These are phyloP conservation scores for Forbesichthys papilliferus DNA, from an alignment of 2,113 vertebrate genomes.

Conservation along the genomic window DNA sequence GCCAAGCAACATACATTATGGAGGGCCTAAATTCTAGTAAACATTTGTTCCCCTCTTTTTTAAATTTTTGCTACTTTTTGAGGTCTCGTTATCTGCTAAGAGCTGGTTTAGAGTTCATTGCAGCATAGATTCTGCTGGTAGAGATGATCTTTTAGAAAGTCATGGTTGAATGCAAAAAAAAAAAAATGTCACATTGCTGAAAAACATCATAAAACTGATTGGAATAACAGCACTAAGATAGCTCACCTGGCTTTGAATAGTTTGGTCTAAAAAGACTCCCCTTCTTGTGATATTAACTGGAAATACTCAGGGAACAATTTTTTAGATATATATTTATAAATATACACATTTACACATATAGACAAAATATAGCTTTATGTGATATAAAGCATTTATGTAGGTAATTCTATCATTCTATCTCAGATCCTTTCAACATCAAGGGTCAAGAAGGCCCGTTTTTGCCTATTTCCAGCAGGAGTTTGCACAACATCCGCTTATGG, in stretches of 20 bases:
- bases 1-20: slow-evolving; percentile 67
- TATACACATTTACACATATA: slow-evolving; percentile 85
- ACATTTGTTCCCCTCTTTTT: slow-evolving; percentile 4
- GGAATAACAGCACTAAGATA: slow-evolving; percentile 43
- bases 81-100: slow-evolving; percentile 55
- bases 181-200: slow-evolving; percentile 9
- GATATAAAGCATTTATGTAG: slow-evolving; percentile 71
- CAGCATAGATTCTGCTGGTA: slow-evolving; percentile 69
- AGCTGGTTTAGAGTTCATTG: slow-evolving; percentile 64
- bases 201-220: slow-evolving; percentile 42
- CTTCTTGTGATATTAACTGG: slow-evolving; percentile 44
- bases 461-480: slow-evolving; percentile 50
- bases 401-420: slow-evolving; percentile 43
- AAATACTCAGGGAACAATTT: slow-evolving; percentile 68
- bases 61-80: slow-evolving; percentile 34
- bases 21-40: slow-evolving; percentile 50
- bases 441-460: slow-evolving; percentile 34
- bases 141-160: slow-evolving; percentile 20
- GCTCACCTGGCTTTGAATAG: slow-evolving; percentile 43
- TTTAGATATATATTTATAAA: slow-evolving; percentile 78
- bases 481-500: slow-evolving; percentile 61
- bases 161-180: slow-evolving; percentile 46
- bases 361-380: slow-evolving; percentile 82
- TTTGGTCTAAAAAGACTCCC: slow-evolving; percentile 61
- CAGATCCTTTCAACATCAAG: slow-evolving; percentile 35